A percentile compares a stretch with the other conserved stretches of the same genome.
Evolutionary conservation across 1,140 invertebrate species (phyloP).

Genomic region (Trypoxylus dichotomus): DNA sequence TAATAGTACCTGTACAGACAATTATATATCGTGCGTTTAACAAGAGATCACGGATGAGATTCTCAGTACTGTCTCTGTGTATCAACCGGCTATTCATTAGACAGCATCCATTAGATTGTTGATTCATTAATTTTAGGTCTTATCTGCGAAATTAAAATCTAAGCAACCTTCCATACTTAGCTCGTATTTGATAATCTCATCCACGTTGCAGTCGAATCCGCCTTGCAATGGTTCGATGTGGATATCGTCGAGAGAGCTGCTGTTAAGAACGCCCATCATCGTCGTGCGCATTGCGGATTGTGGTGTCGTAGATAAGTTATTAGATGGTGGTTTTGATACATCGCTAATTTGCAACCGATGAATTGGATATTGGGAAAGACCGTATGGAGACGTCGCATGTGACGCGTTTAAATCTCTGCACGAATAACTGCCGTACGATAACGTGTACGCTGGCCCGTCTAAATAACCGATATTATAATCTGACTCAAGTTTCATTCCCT

Average conservation of each 20-base stretch:
- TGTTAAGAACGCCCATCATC: conserved; percentile 81
- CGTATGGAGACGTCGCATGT: conserved; percentile 55
- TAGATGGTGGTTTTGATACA: conserved; percentile 52
- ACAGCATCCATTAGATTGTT: conserved; percentile 46
- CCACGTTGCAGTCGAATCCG: conserved; percentile 90
- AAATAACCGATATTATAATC: conserved; percentile 57
- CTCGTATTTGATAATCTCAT: conserved; percentile 93
- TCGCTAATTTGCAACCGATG: conserved; percentile 66
- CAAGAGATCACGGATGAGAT: no score
- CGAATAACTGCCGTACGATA: conserved; percentile 57
- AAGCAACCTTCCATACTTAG: conserved; percentile 88
- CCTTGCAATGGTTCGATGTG: conserved; percentile 81
- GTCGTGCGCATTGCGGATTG: conserved; percentile 60
- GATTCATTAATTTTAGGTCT: conserved; percentile 23
- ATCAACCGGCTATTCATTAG: conserved; percentile 42
- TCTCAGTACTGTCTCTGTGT: no score
- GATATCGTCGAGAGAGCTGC: conserved; percentile 72
- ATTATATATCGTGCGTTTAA: no score
- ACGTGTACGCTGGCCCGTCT: conserved; percentile 59
- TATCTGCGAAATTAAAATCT: conserved; percentile 82
- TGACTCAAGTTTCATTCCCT: conserved; percentile 81
- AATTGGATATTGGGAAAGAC: conserved; percentile 62
- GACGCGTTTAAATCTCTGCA: conserved; percentile 54
- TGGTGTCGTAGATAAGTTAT: conserved; percentile 52
- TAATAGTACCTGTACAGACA: no score